Percentiles rank a stretch among this genome's conserved stretches.
Evolutionary conservation across 2,113 vertebrate genomes (phyloP).

Genomic region (Blennius ocellaris): DNA sequence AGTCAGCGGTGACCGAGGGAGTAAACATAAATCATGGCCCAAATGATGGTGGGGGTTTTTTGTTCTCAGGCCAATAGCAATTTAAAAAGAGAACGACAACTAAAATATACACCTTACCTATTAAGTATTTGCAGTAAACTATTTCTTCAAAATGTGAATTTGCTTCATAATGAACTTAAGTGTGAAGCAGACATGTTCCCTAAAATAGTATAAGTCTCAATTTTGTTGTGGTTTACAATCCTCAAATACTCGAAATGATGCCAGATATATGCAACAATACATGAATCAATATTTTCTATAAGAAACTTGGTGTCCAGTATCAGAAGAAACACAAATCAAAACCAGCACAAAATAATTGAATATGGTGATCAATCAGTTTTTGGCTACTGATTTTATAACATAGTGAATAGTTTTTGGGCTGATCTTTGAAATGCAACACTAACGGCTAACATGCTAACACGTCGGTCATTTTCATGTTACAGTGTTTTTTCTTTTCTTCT

Average conservation of each 20-base stretch:
- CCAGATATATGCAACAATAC: too few relatives aligned
- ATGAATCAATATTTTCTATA: neutral
- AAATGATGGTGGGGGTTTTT: conserved; percentile 21
- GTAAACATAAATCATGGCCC: conserved; percentile 35
- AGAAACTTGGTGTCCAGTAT: neutral
- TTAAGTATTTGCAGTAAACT: neutral
- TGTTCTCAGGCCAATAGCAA: conserved; percentile 44
- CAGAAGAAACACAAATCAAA: neutral
- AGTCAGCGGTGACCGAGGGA: conserved; percentile 58
- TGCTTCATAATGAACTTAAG: too few relatives aligned
- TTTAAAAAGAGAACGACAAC: conserved; percentile 21
- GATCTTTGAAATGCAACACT: neutral
- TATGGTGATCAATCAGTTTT: neutral
- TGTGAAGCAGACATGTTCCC: too few relatives aligned
- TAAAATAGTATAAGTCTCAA: too few relatives aligned
- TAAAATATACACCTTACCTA: conserved; percentile 2
- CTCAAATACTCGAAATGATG: too few relatives aligned
- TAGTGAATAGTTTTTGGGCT: neutral
- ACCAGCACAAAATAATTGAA: too few relatives aligned
- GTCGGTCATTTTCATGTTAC: neutral
- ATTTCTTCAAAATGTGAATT: too few relatives aligned
- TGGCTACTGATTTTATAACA: neutral
- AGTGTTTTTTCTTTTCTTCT: neutral
- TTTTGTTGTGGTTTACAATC: too few relatives aligned
- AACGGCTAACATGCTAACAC: neutral